Base-by-base conservation (phyloP, 2,113 vertebrate genomes). In the Colossoma macropomum region DNA sequence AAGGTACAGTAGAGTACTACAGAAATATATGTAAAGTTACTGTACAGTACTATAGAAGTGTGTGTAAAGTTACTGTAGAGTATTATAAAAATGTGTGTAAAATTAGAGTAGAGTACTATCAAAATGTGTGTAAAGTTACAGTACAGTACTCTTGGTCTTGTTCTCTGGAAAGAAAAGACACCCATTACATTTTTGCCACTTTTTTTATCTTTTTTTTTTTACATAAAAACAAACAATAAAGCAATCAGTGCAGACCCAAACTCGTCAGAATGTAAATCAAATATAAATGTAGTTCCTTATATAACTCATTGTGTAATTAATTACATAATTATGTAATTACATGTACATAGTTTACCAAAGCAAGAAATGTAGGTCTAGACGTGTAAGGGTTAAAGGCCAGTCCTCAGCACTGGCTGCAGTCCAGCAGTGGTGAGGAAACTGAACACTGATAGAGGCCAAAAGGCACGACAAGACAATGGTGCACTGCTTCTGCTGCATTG, bases 401-500 rank as follows among this genome's bases (percentile, higher is more conserved):
- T 10, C 59, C 30, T 70, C 77, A 23, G 74, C 27, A 2, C 13
- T 76, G 76, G 52, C 78, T 71, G 73, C 28, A 50, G 41, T 54
- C 11, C n/a, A 54, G 74, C 23, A 59, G 41, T n/a, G 25, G 8
- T 13, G 27, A 60, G 54, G 75, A 59, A 68, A 28, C 25, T 34
- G 28, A 74, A 75, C 32, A 75, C 30, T 48, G 48, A 59, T 66
- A 85, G 28, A 17, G 13, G 62, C 32, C 59, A 75, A 70, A 80
- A 48, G 60, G 27, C 70, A 74, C 28, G 21, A 79, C 45, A 70
- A 83, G 70, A 83, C 71, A 79, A 83, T 52, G 59, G 75, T 28
- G 41, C 34, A 0, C 48, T 78, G 50, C 41, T 50, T 52, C 23
- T 52, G 45, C 45, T 32, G 32, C 71, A 48, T 68, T 75, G 77